A percentile compares a stretch with the other conserved stretches of the same genome.
phyloP scores from a whole-genome alignment of 2,888 invertebrate genomes.

The Elaeidobius kamerunicus region DNA sequence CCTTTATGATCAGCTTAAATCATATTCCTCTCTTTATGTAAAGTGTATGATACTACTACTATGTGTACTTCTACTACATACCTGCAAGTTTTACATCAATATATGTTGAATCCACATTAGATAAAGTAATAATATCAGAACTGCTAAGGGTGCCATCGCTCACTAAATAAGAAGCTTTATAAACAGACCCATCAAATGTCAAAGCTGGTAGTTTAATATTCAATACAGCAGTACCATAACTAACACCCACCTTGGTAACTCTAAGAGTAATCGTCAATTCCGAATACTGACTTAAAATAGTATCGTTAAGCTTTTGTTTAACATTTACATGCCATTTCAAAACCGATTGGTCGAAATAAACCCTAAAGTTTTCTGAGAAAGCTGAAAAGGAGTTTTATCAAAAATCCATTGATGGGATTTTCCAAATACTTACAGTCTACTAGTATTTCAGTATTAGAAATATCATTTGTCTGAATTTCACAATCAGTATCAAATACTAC shows the following conservation, averaged over 20 bases:
- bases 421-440: slow-evolving; percentile 26
- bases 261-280: slow-evolving; percentile 11
- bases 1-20: no score
- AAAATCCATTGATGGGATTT: neutral
- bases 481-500: slow-evolving; percentile 9
- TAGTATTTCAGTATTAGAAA: slow-evolving; percentile 14
- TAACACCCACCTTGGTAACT: slow-evolving; percentile 12
- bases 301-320: slow-evolving; percentile 4
- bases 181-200: slow-evolving; percentile 23
- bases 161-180: slow-evolving; percentile 28
- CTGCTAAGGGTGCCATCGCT: slow-evolving; percentile 6
- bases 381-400: slow-evolving; percentile 12
- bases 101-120: slow-evolving; percentile 3
- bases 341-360: neutral
- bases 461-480: slow-evolving; percentile 15
- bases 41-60: neutral
- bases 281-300: slow-evolving; percentile 8
- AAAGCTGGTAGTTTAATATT: slow-evolving; percentile 15
- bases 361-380: slow-evolving; percentile 8
- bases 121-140: neutral
- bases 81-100: slow-evolving; percentile 15
- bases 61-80: slow-evolving; percentile 1
- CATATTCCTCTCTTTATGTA: no score
- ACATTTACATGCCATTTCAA: slow-evolving; percentile 5
- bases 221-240: slow-evolving; percentile 16